Base-by-base conservation (phyloP, 2,888 invertebrate species). In the Cantharis rustica region DNA sequence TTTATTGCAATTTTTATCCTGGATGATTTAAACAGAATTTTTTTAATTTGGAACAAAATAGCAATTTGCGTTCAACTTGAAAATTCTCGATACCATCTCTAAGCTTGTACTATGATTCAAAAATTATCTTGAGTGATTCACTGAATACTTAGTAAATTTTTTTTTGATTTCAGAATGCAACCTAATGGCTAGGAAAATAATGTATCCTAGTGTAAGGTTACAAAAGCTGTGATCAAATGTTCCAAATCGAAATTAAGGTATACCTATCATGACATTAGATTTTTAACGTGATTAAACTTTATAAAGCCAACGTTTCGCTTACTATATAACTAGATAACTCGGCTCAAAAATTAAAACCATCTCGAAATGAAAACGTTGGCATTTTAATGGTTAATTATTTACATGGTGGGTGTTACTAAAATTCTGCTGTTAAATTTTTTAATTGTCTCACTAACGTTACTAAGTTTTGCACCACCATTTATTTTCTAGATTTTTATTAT, bases 171-270 rank as follows among this genome's bases (percentile, higher is more conserved):
- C 83, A 84, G 85, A 82, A 85, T 83, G 83, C 82, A 82, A 81
- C 84, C 84, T 78, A 84, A 85, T 85, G 84, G 84, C 75, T 84
- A 84, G 79, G 80, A 79, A 81, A 81, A 81, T 77, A 31, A 69
- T 72, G 68, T 75, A 63, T 78, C 69, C 75, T 76, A 79, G 63
- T 66, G 62, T 73, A 77, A 71, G 72, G 72, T 66, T 64, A 68
- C 62, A 72, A 77, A 78, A 75, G 72, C 76, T 76, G 77, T 79
- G 79, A 75, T 80, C 73, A 78, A 76, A 75, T 74, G 80, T 78
- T 79, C 76, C 78, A 79, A 77, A 63, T 74, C 69, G 70, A 75
- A 77, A 70, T 75, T 72, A 63, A 80, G 80, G 82, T 82, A 80
- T 72, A 75, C 75, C 27, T 70, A 69, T 71, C 70, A 66, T 66